Conservation (phyloP, 2,113 vertebrate species). For the Machaerirhynchus nigripectus region DNA sequence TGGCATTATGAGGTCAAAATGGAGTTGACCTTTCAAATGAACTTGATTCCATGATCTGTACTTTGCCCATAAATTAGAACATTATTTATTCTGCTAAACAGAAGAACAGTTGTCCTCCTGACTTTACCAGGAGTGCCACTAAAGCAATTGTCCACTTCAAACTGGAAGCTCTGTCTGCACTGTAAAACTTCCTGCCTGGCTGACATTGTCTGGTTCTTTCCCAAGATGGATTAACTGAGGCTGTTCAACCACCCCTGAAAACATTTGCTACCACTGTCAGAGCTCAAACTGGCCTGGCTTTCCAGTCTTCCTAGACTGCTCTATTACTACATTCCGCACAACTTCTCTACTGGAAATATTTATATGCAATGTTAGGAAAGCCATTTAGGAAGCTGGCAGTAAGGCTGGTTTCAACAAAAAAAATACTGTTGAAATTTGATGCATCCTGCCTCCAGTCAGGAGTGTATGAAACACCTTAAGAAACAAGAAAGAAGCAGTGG, state of each 20-base stretch:
- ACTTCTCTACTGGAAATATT: not conserved
- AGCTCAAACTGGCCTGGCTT: not conserved
- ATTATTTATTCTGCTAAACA: not conserved
- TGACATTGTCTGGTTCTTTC: not conserved
- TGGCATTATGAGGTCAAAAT: not conserved
- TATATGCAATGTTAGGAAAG: not conserved
- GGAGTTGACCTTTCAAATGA: not conserved
- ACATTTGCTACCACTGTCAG: not conserved
- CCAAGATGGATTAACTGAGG: not conserved
- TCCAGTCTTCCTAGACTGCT: not conserved
- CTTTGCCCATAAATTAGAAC: not conserved
- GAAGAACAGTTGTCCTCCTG: not conserved
- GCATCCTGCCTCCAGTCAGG: fast-evolving
- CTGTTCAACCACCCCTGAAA: not conserved
- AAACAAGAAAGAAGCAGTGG: not conserved
- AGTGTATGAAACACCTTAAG: not conserved
- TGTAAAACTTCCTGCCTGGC: not conserved
- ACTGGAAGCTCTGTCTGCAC: not conserved
- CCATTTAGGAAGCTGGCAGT: not conserved
- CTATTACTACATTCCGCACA: not conserved
- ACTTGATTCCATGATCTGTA: not conserved
- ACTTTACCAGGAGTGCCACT: not conserved
- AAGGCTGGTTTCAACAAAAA: not conserved
- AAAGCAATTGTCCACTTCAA: not conserved
- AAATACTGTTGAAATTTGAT: not conserved